phyloP scores from a whole-genome alignment of 2,113 vertebrate species.

The Arvicanthis niloticus region DNA sequence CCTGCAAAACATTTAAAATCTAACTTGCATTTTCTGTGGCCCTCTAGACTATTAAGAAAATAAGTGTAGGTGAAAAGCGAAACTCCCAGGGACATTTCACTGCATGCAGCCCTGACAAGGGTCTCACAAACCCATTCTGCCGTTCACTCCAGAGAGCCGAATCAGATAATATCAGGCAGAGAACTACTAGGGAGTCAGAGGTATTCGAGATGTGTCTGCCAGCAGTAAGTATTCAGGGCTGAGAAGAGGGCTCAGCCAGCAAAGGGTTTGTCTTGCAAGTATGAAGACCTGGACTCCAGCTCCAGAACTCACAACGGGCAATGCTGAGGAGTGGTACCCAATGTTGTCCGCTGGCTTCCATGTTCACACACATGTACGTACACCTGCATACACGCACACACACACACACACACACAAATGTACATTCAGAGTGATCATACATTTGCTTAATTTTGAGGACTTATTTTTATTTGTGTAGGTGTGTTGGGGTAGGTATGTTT shows the following conservation, averaged over 20 bases:
- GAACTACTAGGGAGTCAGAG: not conserved
- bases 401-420: not conserved
- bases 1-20: slow-evolving; percentile 49
- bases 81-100: not conserved
- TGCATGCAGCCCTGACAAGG: accelerated
- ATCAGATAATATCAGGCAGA: not conserved
- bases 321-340: no score
- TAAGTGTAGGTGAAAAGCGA: not conserved
- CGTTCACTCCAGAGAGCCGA: not conserved
- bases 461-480: not conserved
- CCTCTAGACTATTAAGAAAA: not conserved
- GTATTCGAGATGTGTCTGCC: not conserved
- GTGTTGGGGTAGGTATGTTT: not conserved
- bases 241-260: not conserved
- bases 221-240: not conserved
- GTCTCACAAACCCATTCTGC: not conserved
- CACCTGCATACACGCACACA: not conserved
- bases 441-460: not conserved
- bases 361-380: not conserved
- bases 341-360: not conserved
- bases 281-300: not conserved
- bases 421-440: not conserved
- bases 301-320: not conserved
- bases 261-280: not conserved
- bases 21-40: not conserved